Base-by-base conservation (phyloP, 2,797 vertebrate species). In the Buceros bicornis region DNA sequence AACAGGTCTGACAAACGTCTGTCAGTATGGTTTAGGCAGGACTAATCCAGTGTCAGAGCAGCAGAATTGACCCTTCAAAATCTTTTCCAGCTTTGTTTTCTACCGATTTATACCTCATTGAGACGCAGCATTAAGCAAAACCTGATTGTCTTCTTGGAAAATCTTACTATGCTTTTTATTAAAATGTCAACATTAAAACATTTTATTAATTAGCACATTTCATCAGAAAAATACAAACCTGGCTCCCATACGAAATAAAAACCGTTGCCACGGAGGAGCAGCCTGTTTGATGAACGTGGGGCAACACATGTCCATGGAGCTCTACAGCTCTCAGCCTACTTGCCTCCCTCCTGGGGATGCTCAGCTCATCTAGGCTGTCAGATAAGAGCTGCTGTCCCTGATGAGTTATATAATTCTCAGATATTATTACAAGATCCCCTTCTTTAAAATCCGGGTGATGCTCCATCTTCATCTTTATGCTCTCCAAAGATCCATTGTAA, bases 381-480 rank as follows among this genome's bases (percentile, higher is more conserved):
- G 57, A 12, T 24, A 61, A 83, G 54, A 86, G 37, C 65, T 83
- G 17, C 29, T 79, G 28, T n/a, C 69, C 45, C 48, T 42, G 45
- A 29, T 57, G 91, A 94, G 7, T 6, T 37, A n/a, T 1, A 9
- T 20, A 58, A 48, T 87, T 73, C 62, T 76, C 35, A 89, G 61
- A 65, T 33, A 43, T 19, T 67, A 6, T 28, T 51, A 77, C 1
- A 1, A 58, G 8, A 64, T 57, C 6, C 1, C 0, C 17, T 58
- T 66, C 73, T 79, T 6, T 42, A 84, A 64, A 93, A 66, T 51
- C 73, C 13, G 7, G 37, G 11, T 45, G n/a, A 40, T 72, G 26
- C 5, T 79, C 33, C 6, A 10, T 37, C 24, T 33, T 31, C 53
- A 67, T 73, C 31, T 53, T 87, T 53, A 64, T 24, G 37, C 11